phyloP scores from a whole-genome alignment of 2,797 vertebrate genomes.

The Tragelaphus eurycerus region DNA sequence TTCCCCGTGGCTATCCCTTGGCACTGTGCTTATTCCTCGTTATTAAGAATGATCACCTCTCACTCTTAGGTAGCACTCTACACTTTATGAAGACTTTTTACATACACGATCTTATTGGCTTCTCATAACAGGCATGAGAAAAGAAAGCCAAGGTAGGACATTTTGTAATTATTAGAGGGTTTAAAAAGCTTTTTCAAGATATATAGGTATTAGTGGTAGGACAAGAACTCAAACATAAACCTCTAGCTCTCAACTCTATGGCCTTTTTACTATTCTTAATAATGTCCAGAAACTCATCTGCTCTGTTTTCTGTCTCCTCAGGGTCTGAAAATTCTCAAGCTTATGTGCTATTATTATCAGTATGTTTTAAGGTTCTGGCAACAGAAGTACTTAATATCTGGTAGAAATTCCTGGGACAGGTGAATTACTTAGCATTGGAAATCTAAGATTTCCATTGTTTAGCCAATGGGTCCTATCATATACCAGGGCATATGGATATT shows the following conservation, averaged over 20 bases:
- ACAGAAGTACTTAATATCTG: not conserved
- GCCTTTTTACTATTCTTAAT: not conserved
- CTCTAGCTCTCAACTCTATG: not conserved
- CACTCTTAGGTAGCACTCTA: not conserved
- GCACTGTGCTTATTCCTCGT: not conserved
- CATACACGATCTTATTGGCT: not conserved
- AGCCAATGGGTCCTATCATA: accelerated
- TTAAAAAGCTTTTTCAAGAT: not conserved
- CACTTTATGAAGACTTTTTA: not conserved
- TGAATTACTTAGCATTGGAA: not conserved
- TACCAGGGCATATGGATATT: not conserved
- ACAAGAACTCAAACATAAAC: not conserved
- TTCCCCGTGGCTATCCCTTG: no score
- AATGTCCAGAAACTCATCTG: not conserved
- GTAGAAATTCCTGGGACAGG: not conserved
- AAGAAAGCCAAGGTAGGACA: not conserved
- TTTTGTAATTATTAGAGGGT: not conserved
- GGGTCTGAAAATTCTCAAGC: not conserved
- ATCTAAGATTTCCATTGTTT: not conserved
- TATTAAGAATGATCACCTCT: not conserved
- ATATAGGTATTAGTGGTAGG: not conserved
- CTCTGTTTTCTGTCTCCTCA: not conserved
- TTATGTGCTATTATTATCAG: not conserved
- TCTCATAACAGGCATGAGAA: not conserved
- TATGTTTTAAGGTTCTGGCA: not conserved